Base-by-base conservation (phyloP, 1,140 invertebrate species). In the Camponotus vicinus region DNA sequence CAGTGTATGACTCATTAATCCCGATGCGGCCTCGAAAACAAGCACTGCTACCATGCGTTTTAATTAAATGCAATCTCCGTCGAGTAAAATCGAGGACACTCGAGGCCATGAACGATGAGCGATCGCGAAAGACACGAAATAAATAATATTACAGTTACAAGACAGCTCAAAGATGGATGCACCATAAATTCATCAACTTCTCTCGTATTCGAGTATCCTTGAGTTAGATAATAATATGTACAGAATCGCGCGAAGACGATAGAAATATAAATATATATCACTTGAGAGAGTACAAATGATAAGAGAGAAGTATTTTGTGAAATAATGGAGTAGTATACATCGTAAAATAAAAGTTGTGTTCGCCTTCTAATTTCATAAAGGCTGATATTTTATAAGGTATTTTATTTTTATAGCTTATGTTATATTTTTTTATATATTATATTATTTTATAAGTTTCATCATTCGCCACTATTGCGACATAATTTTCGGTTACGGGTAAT, bases 61-160 rank as follows among this genome's bases (percentile, higher is more conserved):
- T 92, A 92, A 92, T 92, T 91, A 92, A 91, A 90, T 59, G 83
- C 79, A 90, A 87, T 86, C 75, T 88, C 67, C 77, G 49, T 63
- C 34, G 64, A 37, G 61, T 64, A 52, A 59, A 79, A 75, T 80
- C 73, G 80, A 71, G 55, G 78, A 21, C 61, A 13, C 40, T 52
- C 18, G 78, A 37, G 64, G 40, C 15, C 42, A 55, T 32, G 61
- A 66, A 15, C 15, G 18, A 87, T 91, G 83, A 88, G 34, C 40
- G 75, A 88, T 86, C 88, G 69, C 73, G 79, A 79, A 88, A 88
- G 69, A 59, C 55, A 6, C 13, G 40, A 45, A 55, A 77, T 37
- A 91, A 84, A 86, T 78, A 64, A 80, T 27, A 18, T 13, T 27
- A 27, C 27, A 15, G 21, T 13, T 70, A 42, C 32, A 5, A 27